Base-by-base conservation (phyloP, 2,797 vertebrate species). In the Phaenicophaeus curvirostris region DNA sequence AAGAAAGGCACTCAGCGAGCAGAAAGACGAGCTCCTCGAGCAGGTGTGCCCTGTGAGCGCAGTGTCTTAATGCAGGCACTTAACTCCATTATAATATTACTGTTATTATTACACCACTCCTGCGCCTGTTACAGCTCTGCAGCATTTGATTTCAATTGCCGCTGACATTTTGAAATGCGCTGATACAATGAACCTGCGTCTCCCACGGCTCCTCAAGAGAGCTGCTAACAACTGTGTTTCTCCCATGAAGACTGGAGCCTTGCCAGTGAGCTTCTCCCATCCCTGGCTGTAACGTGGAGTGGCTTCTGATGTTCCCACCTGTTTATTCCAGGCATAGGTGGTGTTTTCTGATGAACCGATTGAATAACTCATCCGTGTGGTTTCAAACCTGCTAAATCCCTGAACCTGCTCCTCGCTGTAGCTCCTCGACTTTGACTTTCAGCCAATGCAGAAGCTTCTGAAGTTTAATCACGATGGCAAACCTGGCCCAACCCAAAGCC, bases 91-190 rank as follows among this genome's bases (percentile, higher is more conserved):
- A 88, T 48, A 78, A 94, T 62, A 85, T 88, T 86, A 46, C 90
- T 58, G 58, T 72, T 72, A 66, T 74, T 85, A 81, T 85, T 53
- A 16, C 19, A 11, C 84, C 17, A 39, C 80, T 86, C 6, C 88
- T 48, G 93, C 15, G 83, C 74, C 83, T 35, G 73, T 55, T 84
- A 57, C 83, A 61, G 83, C 77, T 25, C 77, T 1, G 35, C 15
- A 84, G 86, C 77, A 44, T 75, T 82, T 66, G 86, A 78, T 89
- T 93, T 90, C 88, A 31, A 19, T 82, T 87, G 90, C 80, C 67
- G 13, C 30, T 85, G 96, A 85, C 90, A 92, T 95, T 94, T 92
- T 13, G 13, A 62, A 93, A 90, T 62, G 77, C 69, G 84, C 92
- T 92, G 88, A 91, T 30, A 20, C 76, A 11, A 35, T 7, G 33